Evolutionary conservation across 1,140 invertebrate species (phyloP), one percentile per base, ranked within the genome.

Genomic region (Saccostrea echinata): DNA sequence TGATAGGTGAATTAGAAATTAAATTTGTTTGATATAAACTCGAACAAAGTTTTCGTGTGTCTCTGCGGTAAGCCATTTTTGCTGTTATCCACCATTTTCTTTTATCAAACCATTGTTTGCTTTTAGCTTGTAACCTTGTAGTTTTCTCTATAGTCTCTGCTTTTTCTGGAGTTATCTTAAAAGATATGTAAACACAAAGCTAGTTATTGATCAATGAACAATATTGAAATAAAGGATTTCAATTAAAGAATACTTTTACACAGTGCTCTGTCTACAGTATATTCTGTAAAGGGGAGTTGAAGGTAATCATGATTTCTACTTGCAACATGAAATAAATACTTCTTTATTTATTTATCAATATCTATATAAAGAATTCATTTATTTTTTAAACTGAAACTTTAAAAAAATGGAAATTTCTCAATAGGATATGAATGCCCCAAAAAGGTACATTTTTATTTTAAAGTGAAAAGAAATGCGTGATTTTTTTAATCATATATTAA

Each of bases 21-120:
- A 82, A 53, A 33, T 12, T n/a, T 82, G 11, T 82, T 82, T 12
- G 24, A n/a, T n/a, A n/a, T n/a, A 43, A 13, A 21, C 30, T 43
- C 9, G 33, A 82, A 43, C 68, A 86, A 8, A 86, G 52, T 24
- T 86, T 87, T 1, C n/a, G 11, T n/a, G 61, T 76, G 33, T 64
- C 30, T 51, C 86, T 82, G 21, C 55, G 76, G 12, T n/a, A 9
- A 4, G 85, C 57, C 27, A 86, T 86, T 30, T 61, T 82, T 18
- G 86, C 86, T 52, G 86, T 87, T 27, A 87, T 43, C 24, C 86
- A 57, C 85, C 85, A 86, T n/a, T 33, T 3, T 30, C 76, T 81
- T 21, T 8, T 9, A 16, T 8, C 2, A 84, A 64, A 64, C 86
- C 86, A 87, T 24, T 21, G 35, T 30, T 84, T 87, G 30, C 35